Percentiles rank a stretch among this genome's conserved stretches.
Conservation (phyloP, 37 sponge, comb jelly and placozoan genomes). For the Tethya wilhelma region DNA sequence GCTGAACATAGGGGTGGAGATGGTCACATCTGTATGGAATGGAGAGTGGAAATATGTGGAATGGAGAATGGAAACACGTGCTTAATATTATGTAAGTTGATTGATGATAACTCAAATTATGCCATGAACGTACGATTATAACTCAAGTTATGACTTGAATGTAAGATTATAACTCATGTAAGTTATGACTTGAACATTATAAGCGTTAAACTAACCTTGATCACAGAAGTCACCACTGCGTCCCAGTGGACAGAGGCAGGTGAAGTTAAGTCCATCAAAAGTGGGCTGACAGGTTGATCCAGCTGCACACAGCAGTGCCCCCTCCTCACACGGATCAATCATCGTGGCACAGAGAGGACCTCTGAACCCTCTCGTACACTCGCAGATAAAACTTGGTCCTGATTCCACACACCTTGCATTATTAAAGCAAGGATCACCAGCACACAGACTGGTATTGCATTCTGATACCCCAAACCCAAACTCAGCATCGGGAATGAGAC, state of each 20-base stretch:
- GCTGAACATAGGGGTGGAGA: slow-evolving; percentile 47
- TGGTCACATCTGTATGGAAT: slow-evolving; percentile 11
- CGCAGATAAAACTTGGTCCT: slow-evolving; percentile 42
- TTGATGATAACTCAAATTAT: too few species aligned
- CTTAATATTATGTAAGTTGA: background rate
- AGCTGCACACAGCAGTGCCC: slow-evolving; percentile 13
- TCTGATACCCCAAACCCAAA: slow-evolving; percentile 36
- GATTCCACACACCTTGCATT: slow-evolving; percentile 37
- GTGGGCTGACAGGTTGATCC: slow-evolving; percentile 34
- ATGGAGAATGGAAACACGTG: background rate
- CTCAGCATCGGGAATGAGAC: slow-evolving; percentile 40
- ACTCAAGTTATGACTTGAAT: too few species aligned
- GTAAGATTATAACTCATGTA: too few species aligned
- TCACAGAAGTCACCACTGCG: slow-evolving; percentile 34
- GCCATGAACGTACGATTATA: too few species aligned
- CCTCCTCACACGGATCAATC: slow-evolving; percentile 5
- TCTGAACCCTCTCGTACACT: slow-evolving; percentile 35
- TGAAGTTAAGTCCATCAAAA: slow-evolving; percentile 2
- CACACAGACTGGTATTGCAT: slow-evolving; percentile 38
- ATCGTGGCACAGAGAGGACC: slow-evolving; percentile 32
- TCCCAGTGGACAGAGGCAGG: slow-evolving; percentile 47
- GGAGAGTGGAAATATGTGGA: slow-evolving; percentile 3
- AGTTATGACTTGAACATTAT: too few species aligned
- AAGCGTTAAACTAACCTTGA: slow-evolving; percentile 49
- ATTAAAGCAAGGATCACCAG: slow-evolving; percentile 40